phyloP scores from a whole-genome alignment of 2,888 invertebrate species.

The Ceriagrion tenellum region DNA sequence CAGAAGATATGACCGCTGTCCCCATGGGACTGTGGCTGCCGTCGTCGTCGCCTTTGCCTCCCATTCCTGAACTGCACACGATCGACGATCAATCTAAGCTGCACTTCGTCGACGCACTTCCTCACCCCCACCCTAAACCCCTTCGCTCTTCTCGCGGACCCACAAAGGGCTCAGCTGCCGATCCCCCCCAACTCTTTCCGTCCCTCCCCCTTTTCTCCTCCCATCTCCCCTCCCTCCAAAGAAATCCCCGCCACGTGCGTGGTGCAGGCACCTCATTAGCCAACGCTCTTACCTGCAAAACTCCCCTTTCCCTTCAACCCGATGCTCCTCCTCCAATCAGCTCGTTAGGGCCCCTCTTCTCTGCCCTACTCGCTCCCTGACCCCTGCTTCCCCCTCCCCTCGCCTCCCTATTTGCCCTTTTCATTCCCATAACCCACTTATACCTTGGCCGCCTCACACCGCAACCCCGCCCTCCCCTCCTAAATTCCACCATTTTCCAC shows the following conservation, averaged over 20 bases:
- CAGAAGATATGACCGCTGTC: too few relatives aligned
- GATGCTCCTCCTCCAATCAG: slow-evolving; percentile 1
- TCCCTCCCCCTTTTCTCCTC: neutral
- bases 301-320: neutral
- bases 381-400: neutral
- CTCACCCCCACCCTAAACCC: too few relatives aligned
- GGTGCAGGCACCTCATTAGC: slow-evolving; percentile 49
- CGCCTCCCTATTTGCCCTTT: neutral
- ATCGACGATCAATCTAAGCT: too few relatives aligned
- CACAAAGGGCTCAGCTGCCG: too few relatives aligned
- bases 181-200: too few relatives aligned
- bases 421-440: neutral
- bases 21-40: too few relatives aligned
- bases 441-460: neutral
- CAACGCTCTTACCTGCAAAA: neutral
- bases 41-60: too few relatives aligned
- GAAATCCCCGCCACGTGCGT: neutral
- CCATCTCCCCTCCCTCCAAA: neutral
- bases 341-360: slow-evolving; percentile 17
- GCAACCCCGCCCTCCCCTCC: neutral
- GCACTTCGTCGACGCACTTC: too few relatives aligned
- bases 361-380: neutral
- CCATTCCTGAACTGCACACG: too few relatives aligned
- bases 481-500: neutral
- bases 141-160: too few relatives aligned